These are phyloP conservation scores for Dermolepida albohirtum DNA, from an alignment of 2,888 invertebrate genomes.

Conservation along the genomic window DNA sequence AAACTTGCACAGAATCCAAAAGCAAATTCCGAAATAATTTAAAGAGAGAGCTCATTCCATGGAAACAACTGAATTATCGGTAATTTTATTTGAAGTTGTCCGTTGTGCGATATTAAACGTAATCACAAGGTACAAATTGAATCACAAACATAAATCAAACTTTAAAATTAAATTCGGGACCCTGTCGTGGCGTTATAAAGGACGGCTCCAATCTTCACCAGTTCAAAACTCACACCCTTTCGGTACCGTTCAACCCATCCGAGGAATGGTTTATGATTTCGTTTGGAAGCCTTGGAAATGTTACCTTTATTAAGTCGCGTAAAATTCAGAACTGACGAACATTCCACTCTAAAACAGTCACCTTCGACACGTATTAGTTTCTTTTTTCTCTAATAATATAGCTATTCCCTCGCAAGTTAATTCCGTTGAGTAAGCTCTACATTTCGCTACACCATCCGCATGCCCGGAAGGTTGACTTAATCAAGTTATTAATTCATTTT, in stretches of 20 bases:
- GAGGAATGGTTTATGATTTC: constrained; percentile 36
- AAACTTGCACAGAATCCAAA: constrained; percentile 10
- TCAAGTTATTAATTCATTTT: constrained; percentile 44
- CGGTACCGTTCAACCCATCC: constrained; percentile 18
- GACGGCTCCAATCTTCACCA: constrained; percentile 29
- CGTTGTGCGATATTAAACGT: constrained; percentile 44
- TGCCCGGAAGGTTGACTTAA: constrained; percentile 38
- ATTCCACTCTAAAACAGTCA: constrained; percentile 8
- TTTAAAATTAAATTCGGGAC: constrained; percentile 49
- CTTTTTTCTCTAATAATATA: constrained; percentile 32
- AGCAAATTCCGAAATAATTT: constrained; percentile 39
- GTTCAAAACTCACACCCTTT: constrained; percentile 30
- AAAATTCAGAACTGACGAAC: constrained; percentile 31
- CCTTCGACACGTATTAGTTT: constrained; percentile 32
- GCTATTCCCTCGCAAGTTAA: constrained; percentile 29
- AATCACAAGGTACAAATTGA: constrained; percentile 50
- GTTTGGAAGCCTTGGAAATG: constrained; percentile 28
- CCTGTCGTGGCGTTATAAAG: constrained; percentile 35
- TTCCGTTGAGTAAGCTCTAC: constrained; percentile 10
- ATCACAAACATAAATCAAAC: constrained; percentile 50
- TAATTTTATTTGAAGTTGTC: constrained; percentile 46
- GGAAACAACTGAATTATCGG: constrained; percentile 42
- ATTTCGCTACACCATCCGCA: constrained; percentile 15
- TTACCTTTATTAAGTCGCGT: constrained; percentile 33
- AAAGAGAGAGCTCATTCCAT: constrained; percentile 28